Evolutionary conservation across 2,888 invertebrate species (phyloP), one percentile per base, ranked within the genome.

Genomic region (Rhingia rostrata): DNA sequence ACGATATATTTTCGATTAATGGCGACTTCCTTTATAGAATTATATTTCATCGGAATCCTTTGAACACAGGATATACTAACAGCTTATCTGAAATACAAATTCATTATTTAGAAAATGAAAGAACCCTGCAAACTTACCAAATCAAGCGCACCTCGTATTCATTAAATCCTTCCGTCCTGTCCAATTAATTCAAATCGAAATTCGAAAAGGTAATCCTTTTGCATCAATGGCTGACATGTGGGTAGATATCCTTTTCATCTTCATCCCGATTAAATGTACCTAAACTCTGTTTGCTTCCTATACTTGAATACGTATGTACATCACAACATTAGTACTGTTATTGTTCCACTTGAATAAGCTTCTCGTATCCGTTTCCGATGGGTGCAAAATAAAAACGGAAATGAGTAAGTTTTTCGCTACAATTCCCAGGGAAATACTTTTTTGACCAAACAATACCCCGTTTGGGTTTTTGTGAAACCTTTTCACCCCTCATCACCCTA

Each of bases 341-440:
- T 67, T 69, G 74, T 84, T 84, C 69, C 58, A 51, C 64, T 53
- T 74, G 83, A 80, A 73, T 79, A 79, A 84, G 74, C 69, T 79
- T 80, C 74, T 79, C 60, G 79, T 79, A 69, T 84, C 83, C 83
- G 79, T 74, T 84, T 84, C 83, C 83, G 61, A 37, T 37, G 22
- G 41, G 30, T 22, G 56, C 56, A 58, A 73, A 54, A 69, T 47
- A 79, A 56, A 41, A 45, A 63, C 79, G 79, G 79, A 79, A 79
- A 79, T 79, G 64, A 79, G 72, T 64, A 66, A 60, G 49, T 79
- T 72, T 51, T 66, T 58, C 78, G 54, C 72, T 54, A 72, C 64
- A 37, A 35, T 79, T 66, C 30, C 4, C 56, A 69, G 39, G 32
- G 14, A 64, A 54, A 41, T 39, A 41, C 22, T 22, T 22, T 22